phyloP scores from a whole-genome alignment of 2,797 vertebrate genomes.

The Capromys pilorides region DNA sequence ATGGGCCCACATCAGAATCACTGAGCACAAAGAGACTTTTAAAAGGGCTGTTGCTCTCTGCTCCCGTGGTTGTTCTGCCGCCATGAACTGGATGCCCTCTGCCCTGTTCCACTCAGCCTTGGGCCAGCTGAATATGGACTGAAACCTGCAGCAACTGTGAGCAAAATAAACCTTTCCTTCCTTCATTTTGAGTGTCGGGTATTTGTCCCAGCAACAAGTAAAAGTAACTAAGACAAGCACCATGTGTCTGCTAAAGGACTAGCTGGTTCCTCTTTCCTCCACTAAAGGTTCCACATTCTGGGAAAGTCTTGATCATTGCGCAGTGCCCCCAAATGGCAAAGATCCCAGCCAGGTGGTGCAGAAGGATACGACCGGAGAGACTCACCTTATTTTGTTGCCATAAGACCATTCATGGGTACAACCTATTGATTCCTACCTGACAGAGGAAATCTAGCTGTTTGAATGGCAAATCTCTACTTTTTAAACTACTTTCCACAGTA shows the following conservation, averaged over 20 bases:
- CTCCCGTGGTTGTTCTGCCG: too few species aligned
- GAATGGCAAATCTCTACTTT: conserved; percentile 19
- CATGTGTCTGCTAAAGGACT: conserved; percentile 16
- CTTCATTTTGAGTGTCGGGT: too few species aligned
- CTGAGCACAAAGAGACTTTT: too few species aligned
- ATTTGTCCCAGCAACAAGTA: too few species aligned
- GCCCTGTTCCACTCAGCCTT: too few species aligned
- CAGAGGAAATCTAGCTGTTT: background rate
- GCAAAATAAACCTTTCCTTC: too few species aligned
- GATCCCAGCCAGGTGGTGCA: background rate
- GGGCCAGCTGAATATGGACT: too few species aligned
- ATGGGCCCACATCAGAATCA: too few species aligned
- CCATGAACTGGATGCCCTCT: too few species aligned
- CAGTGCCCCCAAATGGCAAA: background rate
- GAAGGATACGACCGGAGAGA: background rate
- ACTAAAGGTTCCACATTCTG: conserved; percentile 13
- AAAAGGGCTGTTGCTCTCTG: too few species aligned
- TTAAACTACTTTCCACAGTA: background rate
- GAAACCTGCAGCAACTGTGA: too few species aligned
- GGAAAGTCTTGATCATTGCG: conserved; percentile 3
- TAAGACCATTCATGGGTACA: background rate
- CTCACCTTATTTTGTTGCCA: background rate
- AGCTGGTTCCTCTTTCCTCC: conserved; percentile 16
- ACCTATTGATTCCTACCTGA: background rate
- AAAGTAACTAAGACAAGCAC: too few species aligned